Percentiles rank a stretch among this genome's conserved stretches.
These are phyloP conservation scores for Pinna nobilis DNA, from an alignment of 1,140 invertebrate species.

Conservation along the genomic window DNA sequence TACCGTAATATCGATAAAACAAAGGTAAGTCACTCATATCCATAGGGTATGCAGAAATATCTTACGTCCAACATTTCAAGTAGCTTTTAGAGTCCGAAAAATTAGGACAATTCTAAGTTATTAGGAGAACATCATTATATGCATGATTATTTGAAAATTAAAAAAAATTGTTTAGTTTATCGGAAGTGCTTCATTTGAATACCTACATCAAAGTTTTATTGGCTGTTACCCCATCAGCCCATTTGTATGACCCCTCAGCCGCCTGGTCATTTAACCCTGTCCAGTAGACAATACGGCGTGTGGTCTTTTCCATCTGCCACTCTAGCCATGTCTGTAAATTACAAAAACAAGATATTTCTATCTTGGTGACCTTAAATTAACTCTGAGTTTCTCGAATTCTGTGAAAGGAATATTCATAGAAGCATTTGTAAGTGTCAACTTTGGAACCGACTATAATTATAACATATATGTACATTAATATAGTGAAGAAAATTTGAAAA, in stretches of 20 bases:
- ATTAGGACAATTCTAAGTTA: not conserved
- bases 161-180: not conserved
- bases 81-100: not conserved
- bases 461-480: not conserved
- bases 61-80: not conserved
- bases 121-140: not conserved
- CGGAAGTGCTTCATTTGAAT: too few species aligned
- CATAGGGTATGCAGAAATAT: not conserved
- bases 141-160: not conserved
- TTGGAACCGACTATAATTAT: not conserved
- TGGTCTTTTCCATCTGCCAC: conserved; percentile 25
- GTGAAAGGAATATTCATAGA: not conserved
- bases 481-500: not conserved
- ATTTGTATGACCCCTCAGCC: conserved; percentile 20
- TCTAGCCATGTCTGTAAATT: conserved; percentile 36
- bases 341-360: not conserved
- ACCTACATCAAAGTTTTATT: conserved; percentile 36
- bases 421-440: too few species aligned
- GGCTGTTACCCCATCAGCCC: conserved; percentile 22
- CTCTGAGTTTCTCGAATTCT: too few species aligned
- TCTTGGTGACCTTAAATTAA: not conserved
- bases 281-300: conserved; percentile 19
- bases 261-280: conserved; percentile 35
- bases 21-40: not conserved
- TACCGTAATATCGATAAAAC: not conserved